phyloP scores from a whole-genome alignment of 2,113 vertebrate genomes.

The Corvus cornix region DNA sequence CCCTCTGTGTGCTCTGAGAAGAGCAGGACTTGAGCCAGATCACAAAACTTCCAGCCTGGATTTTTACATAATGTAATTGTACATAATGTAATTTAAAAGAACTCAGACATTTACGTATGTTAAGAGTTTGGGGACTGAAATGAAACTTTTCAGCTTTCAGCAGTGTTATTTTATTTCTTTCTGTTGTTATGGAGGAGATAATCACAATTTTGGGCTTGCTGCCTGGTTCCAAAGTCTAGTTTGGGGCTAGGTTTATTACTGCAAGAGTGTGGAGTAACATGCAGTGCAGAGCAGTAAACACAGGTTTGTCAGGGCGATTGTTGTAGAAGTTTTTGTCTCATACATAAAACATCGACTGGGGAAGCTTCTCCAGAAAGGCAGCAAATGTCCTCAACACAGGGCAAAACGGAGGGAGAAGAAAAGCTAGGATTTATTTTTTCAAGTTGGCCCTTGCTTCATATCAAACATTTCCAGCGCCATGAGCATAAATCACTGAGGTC shows the following conservation, averaged over 20 bases:
- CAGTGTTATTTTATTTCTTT: neutral
- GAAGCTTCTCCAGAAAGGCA: constrained; percentile 6
- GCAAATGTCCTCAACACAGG: neutral
- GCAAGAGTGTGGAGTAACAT: constrained; percentile 1
- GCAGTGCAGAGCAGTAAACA: constrained; percentile 13
- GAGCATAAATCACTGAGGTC: constrained; percentile 23
- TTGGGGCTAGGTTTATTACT: constrained; percentile 22
- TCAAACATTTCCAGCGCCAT: constrained; percentile 11
- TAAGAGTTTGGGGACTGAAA: neutral
- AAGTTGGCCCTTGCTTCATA: constrained; percentile 15
- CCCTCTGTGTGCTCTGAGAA: neutral
- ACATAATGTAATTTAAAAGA: neutral
- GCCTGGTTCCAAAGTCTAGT: constrained; percentile 58
- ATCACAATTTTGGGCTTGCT: constrained; percentile 40
- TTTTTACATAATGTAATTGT: neutral
- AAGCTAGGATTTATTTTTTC: neutral
- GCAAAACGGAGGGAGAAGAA: constrained; percentile 1
- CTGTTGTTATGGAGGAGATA: constrained; percentile 42
- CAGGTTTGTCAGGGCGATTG: neutral
- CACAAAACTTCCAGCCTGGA: neutral
- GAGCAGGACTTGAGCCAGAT: neutral
- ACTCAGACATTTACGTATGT: neutral
- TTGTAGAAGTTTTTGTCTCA: neutral
- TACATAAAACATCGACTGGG: neutral
- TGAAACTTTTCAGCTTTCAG: neutral